Conservation (phyloP, 2,797 vertebrate genomes). For the Fratercula arctica region DNA sequence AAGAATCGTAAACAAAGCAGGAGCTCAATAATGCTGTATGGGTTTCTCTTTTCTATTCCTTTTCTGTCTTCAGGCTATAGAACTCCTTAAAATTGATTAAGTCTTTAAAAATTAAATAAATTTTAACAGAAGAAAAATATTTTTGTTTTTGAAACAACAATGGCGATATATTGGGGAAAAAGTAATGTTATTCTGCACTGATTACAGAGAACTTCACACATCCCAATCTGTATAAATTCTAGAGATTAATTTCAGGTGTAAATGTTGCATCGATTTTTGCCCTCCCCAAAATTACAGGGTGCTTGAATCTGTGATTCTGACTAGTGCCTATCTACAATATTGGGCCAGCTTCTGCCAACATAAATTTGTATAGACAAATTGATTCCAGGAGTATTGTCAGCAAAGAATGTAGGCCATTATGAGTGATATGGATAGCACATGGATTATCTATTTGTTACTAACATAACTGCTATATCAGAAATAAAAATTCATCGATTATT, state of each 20-base stretch:
- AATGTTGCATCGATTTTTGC: background rate
- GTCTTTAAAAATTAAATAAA: background rate
- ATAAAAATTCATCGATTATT: background rate
- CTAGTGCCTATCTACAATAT: background rate
- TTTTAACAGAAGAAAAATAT: background rate
- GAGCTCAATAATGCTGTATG: background rate
- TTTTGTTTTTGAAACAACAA: background rate
- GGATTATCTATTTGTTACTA: background rate
- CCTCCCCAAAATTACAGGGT: background rate
- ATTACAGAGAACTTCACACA: background rate
- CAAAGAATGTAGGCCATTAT: background rate
- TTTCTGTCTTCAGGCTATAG: background rate
- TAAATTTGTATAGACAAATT: background rate
- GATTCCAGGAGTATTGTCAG: background rate
- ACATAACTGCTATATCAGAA: background rate
- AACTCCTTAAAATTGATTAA: background rate
- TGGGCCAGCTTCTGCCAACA: background rate
- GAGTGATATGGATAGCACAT: background rate
- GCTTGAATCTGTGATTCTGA: background rate
- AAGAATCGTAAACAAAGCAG: slow-evolving; percentile 14
- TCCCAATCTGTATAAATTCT: background rate
- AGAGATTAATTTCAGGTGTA: background rate
- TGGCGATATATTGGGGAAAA: background rate
- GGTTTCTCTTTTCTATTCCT: background rate
- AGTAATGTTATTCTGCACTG: background rate